Percentiles rank a stretch among this genome's conserved stretches.
phyloP scores from a whole-genome alignment of 2,113 vertebrate genomes.

The Ovibos moschatus region DNA sequence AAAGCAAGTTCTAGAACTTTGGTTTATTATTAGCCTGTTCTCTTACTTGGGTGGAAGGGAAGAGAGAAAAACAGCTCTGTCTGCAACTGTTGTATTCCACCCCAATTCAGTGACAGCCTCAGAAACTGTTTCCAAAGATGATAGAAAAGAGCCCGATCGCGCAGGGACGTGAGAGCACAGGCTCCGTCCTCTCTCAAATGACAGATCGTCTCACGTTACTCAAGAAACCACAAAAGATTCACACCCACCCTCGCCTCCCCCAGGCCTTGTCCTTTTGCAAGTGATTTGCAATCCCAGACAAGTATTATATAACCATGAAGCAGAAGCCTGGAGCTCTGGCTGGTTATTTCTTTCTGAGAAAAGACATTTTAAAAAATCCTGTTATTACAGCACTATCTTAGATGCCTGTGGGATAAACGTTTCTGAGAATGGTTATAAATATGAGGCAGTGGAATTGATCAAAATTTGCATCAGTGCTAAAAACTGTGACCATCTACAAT shows the following conservation, averaged over 20 bases:
- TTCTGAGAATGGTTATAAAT: slow-evolving; percentile 41
- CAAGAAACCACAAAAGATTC: slow-evolving; percentile 62
- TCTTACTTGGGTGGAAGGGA: slow-evolving; percentile 62
- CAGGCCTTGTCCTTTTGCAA: slow-evolving; percentile 61
- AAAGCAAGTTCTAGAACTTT: slow-evolving; percentile 72
- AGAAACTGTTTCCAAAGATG: slow-evolving; percentile 41
- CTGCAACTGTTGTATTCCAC: slow-evolving; percentile 38
- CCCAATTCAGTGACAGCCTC: background rate
- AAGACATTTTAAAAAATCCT: slow-evolving; percentile 38
- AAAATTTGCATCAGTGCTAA: slow-evolving; percentile 14
- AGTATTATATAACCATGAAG: slow-evolving; percentile 66
- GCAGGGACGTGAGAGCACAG: background rate
- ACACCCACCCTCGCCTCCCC: slow-evolving; percentile 60
- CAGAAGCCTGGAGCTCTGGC: slow-evolving; percentile 41
- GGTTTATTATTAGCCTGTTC: slow-evolving; percentile 53
- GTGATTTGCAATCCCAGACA: slow-evolving; percentile 69
- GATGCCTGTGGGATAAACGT: slow-evolving; percentile 49
- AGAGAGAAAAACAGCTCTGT: slow-evolving; percentile 59
- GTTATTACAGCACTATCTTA: slow-evolving; percentile 52
- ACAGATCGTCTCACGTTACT: slow-evolving; percentile 43
- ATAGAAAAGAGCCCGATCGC: background rate
- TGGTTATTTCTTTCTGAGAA: slow-evolving; percentile 61
- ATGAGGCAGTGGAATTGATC: background rate
- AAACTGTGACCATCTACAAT: background rate
- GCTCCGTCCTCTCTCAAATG: slow-evolving; percentile 45